These are phyloP conservation scores for Gobio occitaniae DNA, from an alignment of 2,797 vertebrate species.

Conservation along the genomic window DNA sequence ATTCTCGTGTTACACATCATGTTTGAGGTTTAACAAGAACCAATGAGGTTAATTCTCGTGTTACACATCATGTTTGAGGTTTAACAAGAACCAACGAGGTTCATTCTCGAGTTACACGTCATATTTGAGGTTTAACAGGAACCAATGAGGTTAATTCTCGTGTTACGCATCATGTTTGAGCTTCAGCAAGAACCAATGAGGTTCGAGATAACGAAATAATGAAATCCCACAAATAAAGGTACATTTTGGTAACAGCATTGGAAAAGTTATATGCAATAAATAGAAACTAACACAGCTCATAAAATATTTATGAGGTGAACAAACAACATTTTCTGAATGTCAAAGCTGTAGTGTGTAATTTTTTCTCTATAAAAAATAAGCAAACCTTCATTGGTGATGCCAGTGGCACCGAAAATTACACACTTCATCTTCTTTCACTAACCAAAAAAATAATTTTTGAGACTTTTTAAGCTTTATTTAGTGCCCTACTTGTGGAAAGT, in stretches of 20 bases:
- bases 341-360: neutral
- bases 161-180: too few species aligned
- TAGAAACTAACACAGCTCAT: neutral
- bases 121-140: too few species aligned
- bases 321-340: neutral
- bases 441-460: neutral
- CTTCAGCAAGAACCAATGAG: too few species aligned
- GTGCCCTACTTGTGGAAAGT: neutral
- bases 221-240: neutral
- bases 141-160: too few species aligned
- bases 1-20: too few species aligned
- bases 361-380: neutral
- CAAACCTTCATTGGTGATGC: neutral
- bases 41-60: too few species aligned
- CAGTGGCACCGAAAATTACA: neutral
- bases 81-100: too few species aligned
- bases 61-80: too few species aligned
- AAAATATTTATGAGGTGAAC: constrained; percentile 7
- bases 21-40: too few species aligned
- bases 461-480: neutral
- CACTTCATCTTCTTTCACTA: neutral
- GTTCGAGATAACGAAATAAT: neutral
- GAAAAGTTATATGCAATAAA: neutral
- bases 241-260: neutral
- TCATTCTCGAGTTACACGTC: too few species aligned